A percentile compares a stretch with the other conserved stretches of the same genome.
phyloP scores from a whole-genome alignment of 2,113 vertebrate genomes.

The Nerophis lumbriciformis region DNA sequence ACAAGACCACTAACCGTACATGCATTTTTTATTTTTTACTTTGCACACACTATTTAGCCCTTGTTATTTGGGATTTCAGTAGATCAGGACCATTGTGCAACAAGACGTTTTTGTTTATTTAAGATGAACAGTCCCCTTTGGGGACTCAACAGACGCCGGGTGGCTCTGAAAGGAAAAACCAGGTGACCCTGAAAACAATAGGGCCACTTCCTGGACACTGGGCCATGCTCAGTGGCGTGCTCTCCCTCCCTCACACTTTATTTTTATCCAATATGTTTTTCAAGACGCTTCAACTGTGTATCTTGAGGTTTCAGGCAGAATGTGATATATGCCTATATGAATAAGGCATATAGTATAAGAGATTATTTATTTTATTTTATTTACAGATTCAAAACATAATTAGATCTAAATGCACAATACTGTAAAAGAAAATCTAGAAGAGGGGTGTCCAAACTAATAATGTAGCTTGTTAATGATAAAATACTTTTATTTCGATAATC shows the following conservation, averaged over 20 bases:
- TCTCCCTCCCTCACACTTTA: slow-evolving; percentile 27
- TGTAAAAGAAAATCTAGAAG: no score
- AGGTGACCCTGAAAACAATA: slow-evolving; percentile 71
- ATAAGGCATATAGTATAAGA: slow-evolving; percentile 2
- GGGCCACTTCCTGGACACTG: slow-evolving; percentile 64
- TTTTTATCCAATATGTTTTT: slow-evolving; percentile 22
- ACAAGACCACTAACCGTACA: no score
- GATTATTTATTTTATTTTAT: neutral
- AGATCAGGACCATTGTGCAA: neutral
- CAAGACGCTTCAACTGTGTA: slow-evolving; percentile 43
- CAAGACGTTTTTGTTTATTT: slow-evolving; percentile 45
- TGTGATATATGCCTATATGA: slow-evolving; percentile 21
- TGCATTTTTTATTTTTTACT: no score
- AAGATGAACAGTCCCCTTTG: slow-evolving; percentile 30
- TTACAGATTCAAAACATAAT: no score
- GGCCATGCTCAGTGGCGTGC: slow-evolving; percentile 27
- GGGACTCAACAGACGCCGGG: slow-evolving; percentile 38
- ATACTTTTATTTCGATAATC: no score
- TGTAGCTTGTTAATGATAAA: no score
- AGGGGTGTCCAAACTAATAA: no score
- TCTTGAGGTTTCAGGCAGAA: slow-evolving; percentile 37
- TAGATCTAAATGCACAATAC: no score
- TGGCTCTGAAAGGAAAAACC: slow-evolving; percentile 56
- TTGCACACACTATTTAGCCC: no score
- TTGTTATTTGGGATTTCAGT: no score